A percentile compares a stretch with the other conserved stretches of the same genome.
phyloP scores from a whole-genome alignment of 2,797 vertebrate species.

The Nyctibius grandis region DNA sequence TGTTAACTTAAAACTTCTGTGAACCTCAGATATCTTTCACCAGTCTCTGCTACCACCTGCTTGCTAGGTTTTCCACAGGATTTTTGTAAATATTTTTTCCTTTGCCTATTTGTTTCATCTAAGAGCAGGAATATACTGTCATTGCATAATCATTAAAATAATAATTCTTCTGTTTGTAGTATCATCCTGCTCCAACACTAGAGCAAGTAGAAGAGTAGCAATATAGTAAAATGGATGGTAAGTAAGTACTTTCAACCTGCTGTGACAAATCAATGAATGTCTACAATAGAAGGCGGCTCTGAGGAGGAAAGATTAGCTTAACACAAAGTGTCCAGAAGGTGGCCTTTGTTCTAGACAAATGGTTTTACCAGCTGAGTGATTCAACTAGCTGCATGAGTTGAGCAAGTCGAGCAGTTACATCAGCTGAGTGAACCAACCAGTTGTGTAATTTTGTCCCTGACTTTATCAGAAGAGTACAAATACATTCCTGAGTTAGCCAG shows the following conservation, averaged over 20 bases:
- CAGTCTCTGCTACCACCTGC: background rate
- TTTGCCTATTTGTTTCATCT: background rate
- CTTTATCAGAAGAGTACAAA: background rate
- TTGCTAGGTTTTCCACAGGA: background rate
- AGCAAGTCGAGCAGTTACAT: background rate
- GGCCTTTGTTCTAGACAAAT: background rate
- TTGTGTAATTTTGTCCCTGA: background rate
- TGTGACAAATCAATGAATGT: background rate
- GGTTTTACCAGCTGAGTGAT: background rate
- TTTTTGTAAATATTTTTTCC: background rate
- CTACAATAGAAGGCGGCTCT: rapidly evolving
- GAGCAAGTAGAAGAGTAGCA: background rate
- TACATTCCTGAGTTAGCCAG: background rate
- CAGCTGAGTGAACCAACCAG: background rate
- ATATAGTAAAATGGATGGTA: background rate
- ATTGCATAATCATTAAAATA: background rate
- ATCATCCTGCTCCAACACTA: background rate
- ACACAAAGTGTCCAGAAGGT: background rate
- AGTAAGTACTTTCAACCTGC: background rate
- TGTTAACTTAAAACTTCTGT: background rate
- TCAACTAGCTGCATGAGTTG: background rate
- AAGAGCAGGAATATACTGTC: background rate
- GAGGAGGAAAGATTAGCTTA: background rate
- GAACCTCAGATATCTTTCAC: background rate
- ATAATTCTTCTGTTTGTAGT: background rate